Evolutionary conservation across 2,113 vertebrate genomes (phyloP).

Genomic region (Ondatra zibethicus): DNA sequence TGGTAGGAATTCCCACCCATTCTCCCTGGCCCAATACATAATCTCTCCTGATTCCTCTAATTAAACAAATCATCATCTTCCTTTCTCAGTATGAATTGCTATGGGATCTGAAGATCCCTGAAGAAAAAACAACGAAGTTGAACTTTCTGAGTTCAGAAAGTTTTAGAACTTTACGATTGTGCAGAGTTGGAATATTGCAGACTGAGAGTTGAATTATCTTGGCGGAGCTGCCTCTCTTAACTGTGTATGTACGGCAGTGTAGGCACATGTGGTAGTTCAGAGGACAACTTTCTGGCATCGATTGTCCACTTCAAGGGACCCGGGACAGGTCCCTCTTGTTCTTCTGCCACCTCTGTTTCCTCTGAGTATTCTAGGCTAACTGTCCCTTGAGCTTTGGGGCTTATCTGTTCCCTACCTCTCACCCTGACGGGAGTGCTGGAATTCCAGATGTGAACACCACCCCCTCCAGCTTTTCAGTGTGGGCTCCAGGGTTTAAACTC

Average conservation of each 20-base stretch:
- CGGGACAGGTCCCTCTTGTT: background rate
- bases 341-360: background rate
- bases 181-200: background rate
- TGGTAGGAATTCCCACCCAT: background rate
- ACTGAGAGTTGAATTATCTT: background rate
- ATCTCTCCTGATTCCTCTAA: background rate
- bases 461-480: background rate
- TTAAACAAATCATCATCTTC: background rate
- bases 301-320: background rate
- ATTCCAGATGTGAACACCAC: background rate
- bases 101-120: background rate
- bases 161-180: background rate
- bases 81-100: background rate
- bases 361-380: background rate
- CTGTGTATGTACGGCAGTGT: background rate
- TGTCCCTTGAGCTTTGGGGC: background rate
- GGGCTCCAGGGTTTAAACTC: background rate
- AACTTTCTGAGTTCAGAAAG: background rate
- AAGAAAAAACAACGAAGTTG: background rate
- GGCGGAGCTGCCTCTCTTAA: background rate
- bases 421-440: background rate
- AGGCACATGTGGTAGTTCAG: background rate
- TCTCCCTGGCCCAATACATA: background rate
- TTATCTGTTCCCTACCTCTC: background rate
- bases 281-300: background rate